Base-by-base conservation (phyloP, 2,113 vertebrate species). In the Chloropsis cyanopogon region DNA sequence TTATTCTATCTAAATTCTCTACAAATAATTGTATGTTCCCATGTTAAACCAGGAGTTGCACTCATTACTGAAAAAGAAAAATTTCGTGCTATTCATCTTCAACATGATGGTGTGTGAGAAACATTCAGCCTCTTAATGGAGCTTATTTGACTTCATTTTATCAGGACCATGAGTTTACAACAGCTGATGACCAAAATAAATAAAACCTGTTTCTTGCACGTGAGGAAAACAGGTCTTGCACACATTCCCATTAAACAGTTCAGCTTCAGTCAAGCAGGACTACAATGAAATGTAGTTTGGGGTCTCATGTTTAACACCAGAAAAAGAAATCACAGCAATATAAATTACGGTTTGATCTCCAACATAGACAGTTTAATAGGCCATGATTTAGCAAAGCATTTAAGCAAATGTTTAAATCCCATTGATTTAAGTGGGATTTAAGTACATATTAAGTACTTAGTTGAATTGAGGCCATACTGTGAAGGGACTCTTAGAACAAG, bases 391-490 rank as follows among this genome's bases (percentile, higher is more conserved):
- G 76, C 53, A 94, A 92, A 88, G 69, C 85, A 59, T 91, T 94
- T 92, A 95, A 81, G 86, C 88, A 93, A 95, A 96, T 90, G 64
- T 80, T 92, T 92, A 94, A 94, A 91, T 87, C 87, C 88, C 81
- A 83, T 91, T 94, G 95, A 95, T 92, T 86, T 95, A 96, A 95
- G 82, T 92, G 89, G 81, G 86, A 92, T 94, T 94, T 93, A 95
- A 96, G 90, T 66, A 93, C 63, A 31, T 78, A 94, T 93, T 91
- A 91, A 94, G 87, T 92, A 93, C 91, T 82, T 94, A 63, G 76
- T 42, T 96, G 90, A 97, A 89, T 82, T 92, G 81, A 69, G 91
- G 79, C 86, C 82, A 80, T 77, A 77, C 83, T 90, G 88, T 92
- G 91, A 93, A 88, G 89, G 95, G 81, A 85, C 60, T 87, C 41